Percentiles rank a stretch among this genome's conserved stretches.
Evolutionary conservation across 2,113 vertebrate species (phyloP).

Genomic region (Ginglymostoma cirratum): DNA sequence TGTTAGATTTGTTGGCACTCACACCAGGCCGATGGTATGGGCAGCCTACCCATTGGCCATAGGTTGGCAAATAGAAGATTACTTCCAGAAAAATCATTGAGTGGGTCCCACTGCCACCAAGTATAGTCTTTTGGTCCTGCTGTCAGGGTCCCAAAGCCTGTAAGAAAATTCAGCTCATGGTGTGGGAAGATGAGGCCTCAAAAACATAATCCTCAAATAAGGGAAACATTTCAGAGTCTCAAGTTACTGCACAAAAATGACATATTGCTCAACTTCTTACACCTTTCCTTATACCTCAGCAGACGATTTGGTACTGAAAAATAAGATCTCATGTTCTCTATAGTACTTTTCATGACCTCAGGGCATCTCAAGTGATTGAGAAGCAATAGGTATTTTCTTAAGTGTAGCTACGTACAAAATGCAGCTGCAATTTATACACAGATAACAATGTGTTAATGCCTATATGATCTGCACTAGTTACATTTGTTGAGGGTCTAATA

Average conservation of each 20-base stretch:
- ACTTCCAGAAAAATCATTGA: too few relatives aligned
- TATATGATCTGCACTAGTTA: neutral
- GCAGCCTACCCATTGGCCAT: too few relatives aligned
- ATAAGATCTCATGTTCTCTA: neutral
- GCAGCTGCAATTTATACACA: neutral
- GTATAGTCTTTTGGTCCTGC: too few relatives aligned
- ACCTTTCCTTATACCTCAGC: neutral
- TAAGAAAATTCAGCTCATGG: too few relatives aligned
- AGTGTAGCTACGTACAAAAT: neutral
- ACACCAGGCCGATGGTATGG: too few relatives aligned
- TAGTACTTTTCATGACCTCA: neutral
- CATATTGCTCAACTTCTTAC: neutral
- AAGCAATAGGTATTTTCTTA: neutral
- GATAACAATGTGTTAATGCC: neutral
- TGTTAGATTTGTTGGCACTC: too few relatives aligned
- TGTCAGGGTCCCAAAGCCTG: too few relatives aligned
- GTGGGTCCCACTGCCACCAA: too few relatives aligned
- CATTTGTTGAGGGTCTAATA: neutral
- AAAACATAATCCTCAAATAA: neutral
- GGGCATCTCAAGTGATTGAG: neutral
- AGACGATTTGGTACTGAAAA: neutral
- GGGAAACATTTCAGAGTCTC: neutral
- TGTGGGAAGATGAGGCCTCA: neutral
- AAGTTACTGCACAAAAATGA: neutral
- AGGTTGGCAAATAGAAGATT: too few relatives aligned